A percentile compares a stretch with the other conserved stretches of the same genome.
These are phyloP conservation scores for Heliconius nattereri DNA, from an alignment of 1,140 invertebrate species.

Conservation along the genomic window DNA sequence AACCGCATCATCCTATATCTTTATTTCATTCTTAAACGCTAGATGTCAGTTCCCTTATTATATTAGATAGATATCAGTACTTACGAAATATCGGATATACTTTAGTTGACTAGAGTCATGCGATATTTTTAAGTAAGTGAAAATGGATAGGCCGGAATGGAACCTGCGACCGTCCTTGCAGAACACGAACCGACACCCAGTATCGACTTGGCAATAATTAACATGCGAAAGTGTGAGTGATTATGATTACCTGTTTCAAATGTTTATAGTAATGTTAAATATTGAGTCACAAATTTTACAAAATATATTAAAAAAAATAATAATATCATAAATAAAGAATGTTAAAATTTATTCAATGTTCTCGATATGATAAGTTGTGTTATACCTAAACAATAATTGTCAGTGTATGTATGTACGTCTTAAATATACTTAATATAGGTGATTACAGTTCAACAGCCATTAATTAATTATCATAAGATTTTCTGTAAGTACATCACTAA, in stretches of 20 bases:
- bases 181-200: slow-evolving; percentile 32
- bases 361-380: slow-evolving; percentile 40
- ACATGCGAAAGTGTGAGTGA: slow-evolving; percentile 39
- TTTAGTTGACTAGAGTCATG: slow-evolving; percentile 6
- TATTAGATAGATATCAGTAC: slow-evolving; percentile 14
- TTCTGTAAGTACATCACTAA: slow-evolving; percentile 49
- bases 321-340: slow-evolving; percentile 35
- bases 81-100: slow-evolving; percentile 10
- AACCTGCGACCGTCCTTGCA: slow-evolving; percentile 52
- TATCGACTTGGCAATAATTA: slow-evolving; percentile 41
- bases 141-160: slow-evolving; percentile 10
- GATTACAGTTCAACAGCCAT: slow-evolving; percentile 40
- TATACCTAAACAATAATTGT: slow-evolving; percentile 37
- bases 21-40: slow-evolving; percentile 63
- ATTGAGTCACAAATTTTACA: slow-evolving; percentile 41
- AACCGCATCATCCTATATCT: slow-evolving; percentile 37
- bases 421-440: slow-evolving; percentile 41
- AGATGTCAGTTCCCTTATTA: slow-evolving; percentile 50
- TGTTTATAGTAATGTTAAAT: slow-evolving; percentile 48
- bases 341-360: slow-evolving; percentile 44
- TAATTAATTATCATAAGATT: slow-evolving; percentile 40
- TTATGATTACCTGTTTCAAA: slow-evolving; percentile 45
- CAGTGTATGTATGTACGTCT: slow-evolving; percentile 33
- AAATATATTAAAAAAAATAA: slow-evolving; percentile 26
- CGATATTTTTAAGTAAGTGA: slow-evolving; percentile 25